Base-by-base conservation (phyloP, 2,113 vertebrate genomes). In the Calidris pygmaea region DNA sequence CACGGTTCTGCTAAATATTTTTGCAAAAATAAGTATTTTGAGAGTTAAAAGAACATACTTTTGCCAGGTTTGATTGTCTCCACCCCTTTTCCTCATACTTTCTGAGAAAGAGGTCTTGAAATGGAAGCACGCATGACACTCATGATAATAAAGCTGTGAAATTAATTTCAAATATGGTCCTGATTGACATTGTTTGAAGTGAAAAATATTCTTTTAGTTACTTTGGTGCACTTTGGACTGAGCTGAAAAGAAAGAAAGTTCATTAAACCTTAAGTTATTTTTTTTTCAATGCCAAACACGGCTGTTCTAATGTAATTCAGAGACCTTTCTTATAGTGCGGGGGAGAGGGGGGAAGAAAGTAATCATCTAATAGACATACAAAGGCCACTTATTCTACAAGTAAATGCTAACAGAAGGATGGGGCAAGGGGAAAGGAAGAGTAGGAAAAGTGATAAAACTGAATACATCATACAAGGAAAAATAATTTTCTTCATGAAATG, bases 1-100 rank as follows among this genome's bases (percentile, higher is more conserved):
- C 60, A 65, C 85, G 89, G 32, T 89, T 91, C 66, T 95, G 60
- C 79, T 97, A 93, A 93, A 70, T 79, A 66, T 90, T 96, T 97
- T 96, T 93, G 55, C 21, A 74, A 92, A 90, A 85, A 71, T 75
- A 94, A 22, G 65, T 62, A 14, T 58, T 96, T 94, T 85, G 89
- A 85, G 62, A 95, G 37, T 14, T 70, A 79, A 97, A 97, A 97
- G 63, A 81, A 68, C 62, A 67, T 96, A 86, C 7, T 18, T 22
- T 48, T 58, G 13, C 35, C n/a, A 39, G 32, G 30, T 37, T n/a
- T 7, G 24, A 76, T 80, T 67, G n/a, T 60, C 7, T 34, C 32
- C 14, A 39, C 14, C 12, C 4, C 5, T 71, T 83, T 81, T 62
- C 26, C 27, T 76, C 8, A 1, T 10, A 11, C 5, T 55, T 80